Base-by-base conservation (phyloP, 2,797 vertebrate genomes). In the Lacerta agilis region DNA sequence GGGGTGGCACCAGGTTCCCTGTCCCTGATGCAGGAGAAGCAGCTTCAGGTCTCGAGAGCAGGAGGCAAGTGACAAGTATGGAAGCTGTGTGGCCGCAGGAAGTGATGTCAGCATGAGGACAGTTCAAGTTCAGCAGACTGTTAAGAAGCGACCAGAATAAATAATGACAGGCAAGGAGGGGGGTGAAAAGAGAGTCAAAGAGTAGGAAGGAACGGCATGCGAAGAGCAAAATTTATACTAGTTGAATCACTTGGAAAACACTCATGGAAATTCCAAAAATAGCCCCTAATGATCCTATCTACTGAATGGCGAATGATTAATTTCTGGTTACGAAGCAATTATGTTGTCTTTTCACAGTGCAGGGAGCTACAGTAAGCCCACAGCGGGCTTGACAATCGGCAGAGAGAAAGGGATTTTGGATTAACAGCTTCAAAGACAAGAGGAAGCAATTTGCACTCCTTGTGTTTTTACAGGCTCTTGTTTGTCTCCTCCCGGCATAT, bases 151-250 rank as follows among this genome's bases (percentile, higher is more conserved):
- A 61, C 38, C 64, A 88, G 86, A 90, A 45, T 88, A 92, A 91
- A 89, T 90, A 18, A 90, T 88, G 85, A 86, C 1, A 81, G 64
- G 0, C 71, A 11, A 91, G 55, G 49, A 69, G 61, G 61, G 61
- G 13, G 64, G 5, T n/a, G 69, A n/a, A 11, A 1, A 15, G 11
- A 71, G 87, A 73, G 25, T 33, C 90, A 87, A 84, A 86, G 85
- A 80, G 89, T 89, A 93, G 88, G 76, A 66, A 91, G 86, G 25
- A 13, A 82, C 38, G n/a, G 90, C 92, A 85, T 88, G 10, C 43
- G 49, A 91, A 3, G 80, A 89, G 77, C 87, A 87, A 92, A 85
- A 75, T 84, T 29, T 76, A 80, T 66, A 36, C 77, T n/a, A 49
- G 78, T 66, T 72, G 76, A 91, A 29, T 82, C 38, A 75, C 49